These are phyloP conservation scores for Scaptomyza pallida DNA, from an alignment of 1,140 invertebrate species.

Conservation along the genomic window DNA sequence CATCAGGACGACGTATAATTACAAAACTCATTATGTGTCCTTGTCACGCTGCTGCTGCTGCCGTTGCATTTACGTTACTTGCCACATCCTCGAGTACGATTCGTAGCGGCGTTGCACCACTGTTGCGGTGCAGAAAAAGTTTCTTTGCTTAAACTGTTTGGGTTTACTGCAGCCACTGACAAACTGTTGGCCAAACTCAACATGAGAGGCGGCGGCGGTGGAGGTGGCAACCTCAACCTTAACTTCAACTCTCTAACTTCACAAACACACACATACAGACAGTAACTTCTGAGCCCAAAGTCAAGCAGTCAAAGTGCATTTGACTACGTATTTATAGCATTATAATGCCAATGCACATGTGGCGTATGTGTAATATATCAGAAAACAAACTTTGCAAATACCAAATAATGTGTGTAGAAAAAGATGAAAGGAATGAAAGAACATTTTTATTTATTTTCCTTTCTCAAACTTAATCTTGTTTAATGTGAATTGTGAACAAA, in stretches of 20 bases:
- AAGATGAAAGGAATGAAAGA: constrained; percentile 42
- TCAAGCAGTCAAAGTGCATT: constrained; percentile 77
- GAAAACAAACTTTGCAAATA: constrained; percentile 16
- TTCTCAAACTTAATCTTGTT: constrained; percentile 30
- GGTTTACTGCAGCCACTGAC: constrained; percentile 56
- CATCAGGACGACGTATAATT: constrained; percentile 56
- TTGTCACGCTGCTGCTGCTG: constrained; percentile 26
- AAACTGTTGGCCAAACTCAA: constrained; percentile 72
- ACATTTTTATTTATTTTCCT: constrained; percentile 37
- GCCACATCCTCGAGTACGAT: background rate
- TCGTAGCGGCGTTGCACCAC: background rate
- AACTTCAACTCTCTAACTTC: constrained; percentile 15
- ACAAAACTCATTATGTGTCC: constrained; percentile 71
- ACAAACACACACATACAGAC: background rate
- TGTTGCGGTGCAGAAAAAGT: constrained; percentile 54
- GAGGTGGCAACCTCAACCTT: constrained; percentile 23
- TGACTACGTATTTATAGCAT: constrained; percentile 54
- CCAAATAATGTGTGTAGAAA: constrained; percentile 9
- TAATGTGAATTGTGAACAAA: constrained; percentile 12
- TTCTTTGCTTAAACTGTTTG: constrained; percentile 64
- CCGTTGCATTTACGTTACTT: constrained; percentile 5
- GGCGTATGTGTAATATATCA: constrained; percentile 70
- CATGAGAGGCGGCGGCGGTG: constrained; percentile 44
- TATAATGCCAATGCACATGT: constrained; percentile 8
- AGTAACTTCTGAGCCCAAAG: constrained; percentile 62